A percentile compares a stretch with the other conserved stretches of the same genome.
Conservation (phyloP, 2,113 vertebrate genomes). For the Heterotilapia buettikoferi region DNA sequence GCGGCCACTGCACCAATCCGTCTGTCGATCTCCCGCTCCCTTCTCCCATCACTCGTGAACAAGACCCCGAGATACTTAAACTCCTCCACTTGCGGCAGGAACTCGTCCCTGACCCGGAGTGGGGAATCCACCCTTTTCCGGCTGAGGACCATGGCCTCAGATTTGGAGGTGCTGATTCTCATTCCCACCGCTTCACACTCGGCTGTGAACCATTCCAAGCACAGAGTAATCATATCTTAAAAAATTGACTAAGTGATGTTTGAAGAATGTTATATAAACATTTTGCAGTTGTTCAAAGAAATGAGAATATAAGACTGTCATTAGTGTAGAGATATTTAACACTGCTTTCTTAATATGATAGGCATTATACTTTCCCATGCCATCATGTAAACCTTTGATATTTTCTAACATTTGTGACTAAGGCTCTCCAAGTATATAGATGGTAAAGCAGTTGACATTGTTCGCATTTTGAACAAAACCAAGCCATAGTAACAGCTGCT, state of each 20-base stretch:
- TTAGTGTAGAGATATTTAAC: neutral
- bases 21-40: fast-evolving
- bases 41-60: neutral
- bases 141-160: neutral
- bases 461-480: neutral
- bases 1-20: fast-evolving
- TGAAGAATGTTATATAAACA: neutral
- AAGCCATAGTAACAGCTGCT: neutral
- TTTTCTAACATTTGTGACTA: neutral
- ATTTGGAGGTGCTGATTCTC: neutral
- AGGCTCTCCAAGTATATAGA: neutral
- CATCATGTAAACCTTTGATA: neutral
- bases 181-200: neutral
- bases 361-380: neutral
- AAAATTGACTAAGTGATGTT: fast-evolving
- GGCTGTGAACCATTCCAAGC: neutral
- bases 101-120: fast-evolving
- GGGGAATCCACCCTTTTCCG: neutral
- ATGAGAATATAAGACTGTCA: neutral
- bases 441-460: neutral
- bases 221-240: fast-evolving
- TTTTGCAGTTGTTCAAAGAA: neutral
- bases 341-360: neutral
- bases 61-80: fast-evolving
- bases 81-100: neutral